These are phyloP conservation scores for Tenthredo distinguenda DNA, from an alignment of 2,888 invertebrate genomes.

Conservation along the genomic window DNA sequence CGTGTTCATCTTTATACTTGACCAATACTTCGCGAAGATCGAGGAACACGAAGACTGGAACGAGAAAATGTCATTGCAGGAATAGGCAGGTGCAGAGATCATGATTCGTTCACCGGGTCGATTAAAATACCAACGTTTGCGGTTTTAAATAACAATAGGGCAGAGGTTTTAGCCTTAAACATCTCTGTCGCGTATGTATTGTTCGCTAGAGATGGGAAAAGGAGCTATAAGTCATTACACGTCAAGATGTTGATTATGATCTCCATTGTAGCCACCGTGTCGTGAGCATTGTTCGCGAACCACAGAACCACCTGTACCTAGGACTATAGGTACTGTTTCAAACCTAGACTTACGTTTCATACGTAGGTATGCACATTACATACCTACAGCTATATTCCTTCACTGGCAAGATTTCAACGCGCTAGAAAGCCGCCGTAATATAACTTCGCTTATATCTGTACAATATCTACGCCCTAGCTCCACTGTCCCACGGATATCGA, in stretches of 20 bases:
- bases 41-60: neutral
- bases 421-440: slow-evolving; percentile 35
- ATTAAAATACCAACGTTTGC: slow-evolving; percentile 41
- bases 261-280: slow-evolving; percentile 72
- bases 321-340: neutral
- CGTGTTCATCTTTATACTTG: neutral
- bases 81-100: slow-evolving; percentile 36
- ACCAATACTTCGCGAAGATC: neutral
- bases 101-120: slow-evolving; percentile 36
- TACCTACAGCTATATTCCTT: slow-evolving; percentile 1
- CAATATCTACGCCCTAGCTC: slow-evolving; percentile 29
- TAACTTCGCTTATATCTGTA: slow-evolving; percentile 17
- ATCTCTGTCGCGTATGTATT: slow-evolving; percentile 70
- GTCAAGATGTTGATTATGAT: slow-evolving; percentile 74
- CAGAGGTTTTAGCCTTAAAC: slow-evolving; percentile 66
- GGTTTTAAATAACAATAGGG: slow-evolving; percentile 45
- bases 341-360: slow-evolving; percentile 34
- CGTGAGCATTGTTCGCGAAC: slow-evolving; percentile 72
- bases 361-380: neutral
- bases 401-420: neutral
- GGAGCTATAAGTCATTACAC: slow-evolving; percentile 73
- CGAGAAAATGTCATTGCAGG: slow-evolving; percentile 9
- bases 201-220: slow-evolving; percentile 61
- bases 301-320: slow-evolving; percentile 67
- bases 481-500: slow-evolving; percentile 32